Evolutionary conservation across 2,113 vertebrate genomes (phyloP).

Genomic region (Helogale parvula): DNA sequence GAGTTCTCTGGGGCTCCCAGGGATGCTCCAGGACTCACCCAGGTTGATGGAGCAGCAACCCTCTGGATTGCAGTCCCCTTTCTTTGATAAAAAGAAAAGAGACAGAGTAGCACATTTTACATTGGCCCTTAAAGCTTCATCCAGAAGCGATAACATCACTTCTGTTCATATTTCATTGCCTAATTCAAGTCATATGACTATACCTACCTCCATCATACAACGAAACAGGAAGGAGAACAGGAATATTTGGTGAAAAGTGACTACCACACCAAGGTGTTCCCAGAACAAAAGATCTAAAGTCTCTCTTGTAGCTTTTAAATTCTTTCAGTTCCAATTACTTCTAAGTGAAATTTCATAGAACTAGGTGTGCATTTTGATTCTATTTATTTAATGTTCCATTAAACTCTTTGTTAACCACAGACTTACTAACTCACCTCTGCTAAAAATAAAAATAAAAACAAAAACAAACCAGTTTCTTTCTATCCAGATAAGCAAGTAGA

Average conservation of each 20-base stretch:
- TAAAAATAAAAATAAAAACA: neutral
- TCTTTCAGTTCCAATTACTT: neutral
- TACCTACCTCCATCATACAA: neutral
- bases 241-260: neutral
- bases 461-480: slow-evolving; percentile 21
- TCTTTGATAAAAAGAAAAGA: neutral
- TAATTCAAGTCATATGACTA: neutral
- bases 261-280: neutral
- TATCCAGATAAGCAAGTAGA: slow-evolving; percentile 53
- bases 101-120: neutral
- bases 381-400: slow-evolving; percentile 11
- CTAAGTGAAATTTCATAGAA: slow-evolving; percentile 46
- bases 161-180: neutral
- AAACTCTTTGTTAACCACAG: slow-evolving; percentile 29
- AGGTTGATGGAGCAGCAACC: too few species aligned
- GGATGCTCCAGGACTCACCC: neutral
- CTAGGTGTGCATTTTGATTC: slow-evolving; percentile 39
- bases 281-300: neutral
- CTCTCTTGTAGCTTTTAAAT: neutral
- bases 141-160: neutral
- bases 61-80: rapidly evolving
- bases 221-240: neutral
- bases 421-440: neutral
- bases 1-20: neutral
- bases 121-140: neutral